These are phyloP conservation scores for Muntiacus reevesi DNA, from an alignment of 2,113 vertebrate species.

Conservation along the genomic window DNA sequence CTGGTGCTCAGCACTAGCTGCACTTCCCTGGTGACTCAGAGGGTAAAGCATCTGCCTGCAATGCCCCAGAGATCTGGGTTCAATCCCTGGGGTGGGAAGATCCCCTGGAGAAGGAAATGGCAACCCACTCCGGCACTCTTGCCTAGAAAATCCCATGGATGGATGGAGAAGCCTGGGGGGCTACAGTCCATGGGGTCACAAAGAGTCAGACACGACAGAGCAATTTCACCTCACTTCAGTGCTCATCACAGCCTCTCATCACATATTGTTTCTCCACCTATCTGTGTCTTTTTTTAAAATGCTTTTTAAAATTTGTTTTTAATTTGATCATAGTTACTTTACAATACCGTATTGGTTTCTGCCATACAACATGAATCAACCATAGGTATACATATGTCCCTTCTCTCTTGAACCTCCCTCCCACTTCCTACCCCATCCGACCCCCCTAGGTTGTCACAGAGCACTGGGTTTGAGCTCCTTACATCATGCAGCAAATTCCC, in stretches of 20 bases:
- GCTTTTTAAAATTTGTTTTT: background rate
- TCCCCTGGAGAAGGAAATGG: background rate
- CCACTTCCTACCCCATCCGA: background rate
- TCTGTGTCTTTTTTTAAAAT: background rate
- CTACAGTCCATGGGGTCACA: background rate
- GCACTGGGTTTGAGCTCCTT: background rate
- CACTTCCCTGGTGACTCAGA: background rate
- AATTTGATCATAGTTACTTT: background rate
- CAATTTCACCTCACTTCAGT: background rate
- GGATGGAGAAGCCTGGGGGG: background rate
- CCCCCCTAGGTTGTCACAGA: background rate
- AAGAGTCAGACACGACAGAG: background rate
- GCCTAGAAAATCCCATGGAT: background rate
- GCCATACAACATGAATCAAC: background rate
- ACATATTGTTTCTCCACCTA: background rate
- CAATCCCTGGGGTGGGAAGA: background rate
- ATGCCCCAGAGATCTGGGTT: background rate
- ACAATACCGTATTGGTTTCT: background rate
- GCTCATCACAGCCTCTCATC: background rate
- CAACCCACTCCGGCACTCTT: background rate
- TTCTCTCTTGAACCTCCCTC: background rate
- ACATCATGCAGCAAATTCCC: background rate
- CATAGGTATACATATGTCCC: background rate
- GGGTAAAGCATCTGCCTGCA: background rate
- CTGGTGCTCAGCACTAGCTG: background rate